Evolutionary conservation across 2,888 invertebrate species (phyloP).

Genomic region (Cancer borealis): DNA sequence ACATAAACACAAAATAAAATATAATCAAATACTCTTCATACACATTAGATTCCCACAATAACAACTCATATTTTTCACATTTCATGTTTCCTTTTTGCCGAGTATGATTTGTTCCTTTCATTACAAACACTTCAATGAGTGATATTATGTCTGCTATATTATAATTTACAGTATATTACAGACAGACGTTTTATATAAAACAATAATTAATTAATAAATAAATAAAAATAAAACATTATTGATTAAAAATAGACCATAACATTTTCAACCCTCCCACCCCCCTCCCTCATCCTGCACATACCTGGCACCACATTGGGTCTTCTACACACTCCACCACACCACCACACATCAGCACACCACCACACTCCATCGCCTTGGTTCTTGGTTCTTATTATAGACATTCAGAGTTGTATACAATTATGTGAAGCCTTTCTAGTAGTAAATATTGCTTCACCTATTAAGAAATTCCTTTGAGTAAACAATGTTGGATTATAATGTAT

Average conservation of each 20-base stretch:
- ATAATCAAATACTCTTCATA: not conserved
- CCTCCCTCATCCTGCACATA: no score
- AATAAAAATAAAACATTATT: no score
- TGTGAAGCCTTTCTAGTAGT: not conserved
- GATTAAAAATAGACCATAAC: not conserved
- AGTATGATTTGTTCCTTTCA: not conserved
- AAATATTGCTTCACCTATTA: not conserved
- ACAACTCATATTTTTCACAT: no score
- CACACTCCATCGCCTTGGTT: not conserved
- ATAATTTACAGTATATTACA: not conserved
- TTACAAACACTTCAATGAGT: not conserved
- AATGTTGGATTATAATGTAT: not conserved
- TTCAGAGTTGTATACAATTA: constrained; percentile 1
- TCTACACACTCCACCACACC: not conserved
- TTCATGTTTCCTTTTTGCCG: not conserved
- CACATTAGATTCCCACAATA: not conserved
- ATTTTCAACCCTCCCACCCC: no score
- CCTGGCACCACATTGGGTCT: not conserved
- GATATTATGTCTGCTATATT: not conserved
- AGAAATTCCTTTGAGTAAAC: not conserved
- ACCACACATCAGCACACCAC: no score
- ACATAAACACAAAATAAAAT: not conserved
- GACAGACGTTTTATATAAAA: not conserved
- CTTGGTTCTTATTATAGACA: not conserved
- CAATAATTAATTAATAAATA: not conserved